A percentile compares a stretch with the other conserved stretches of the same genome.
These are phyloP conservation scores for Erethizon dorsatum DNA, from an alignment of 2,797 vertebrate species.

Conservation along the genomic window DNA sequence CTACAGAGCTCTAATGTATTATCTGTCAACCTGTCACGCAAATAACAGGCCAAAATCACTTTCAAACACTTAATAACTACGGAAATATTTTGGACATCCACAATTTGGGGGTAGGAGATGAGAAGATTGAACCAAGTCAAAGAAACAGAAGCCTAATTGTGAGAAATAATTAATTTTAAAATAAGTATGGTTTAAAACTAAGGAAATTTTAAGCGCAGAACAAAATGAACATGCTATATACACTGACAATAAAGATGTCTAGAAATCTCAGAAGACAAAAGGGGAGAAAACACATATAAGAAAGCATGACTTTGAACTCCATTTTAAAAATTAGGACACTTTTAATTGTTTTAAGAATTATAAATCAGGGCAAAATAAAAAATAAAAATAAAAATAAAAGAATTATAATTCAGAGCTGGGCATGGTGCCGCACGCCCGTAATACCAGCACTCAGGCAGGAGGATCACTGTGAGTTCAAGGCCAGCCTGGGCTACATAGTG, in stretches of 20 bases:
- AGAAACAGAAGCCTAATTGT: not conserved
- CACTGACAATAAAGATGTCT: not conserved
- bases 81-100: not conserved
- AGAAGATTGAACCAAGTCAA: not conserved
- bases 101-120: not conserved
- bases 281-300: not conserved
- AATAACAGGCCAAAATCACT: conserved; percentile 39
- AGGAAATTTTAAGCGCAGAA: conserved; percentile 1
- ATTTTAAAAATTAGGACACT: conserved; percentile 43
- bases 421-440: not conserved
- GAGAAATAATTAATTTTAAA: not conserved
- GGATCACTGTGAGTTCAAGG: too few species aligned
- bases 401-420: not conserved
- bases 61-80: conserved; percentile 12
- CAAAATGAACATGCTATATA: conserved; percentile 23
- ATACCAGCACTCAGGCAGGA: too few species aligned
- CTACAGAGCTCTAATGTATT: not conserved
- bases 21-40: not conserved
- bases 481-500: not conserved
- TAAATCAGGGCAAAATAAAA: not conserved
- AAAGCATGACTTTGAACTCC: conserved; percentile 9
- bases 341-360: conserved; percentile 21
- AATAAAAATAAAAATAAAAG: not conserved
- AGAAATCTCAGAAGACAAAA: not conserved
- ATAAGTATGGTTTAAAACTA: conserved; percentile 36